Evolutionary conservation across 2,888 invertebrate species (phyloP), one percentile per base, ranked within the genome.

Genomic region (Notocelia uddmanniana): DNA sequence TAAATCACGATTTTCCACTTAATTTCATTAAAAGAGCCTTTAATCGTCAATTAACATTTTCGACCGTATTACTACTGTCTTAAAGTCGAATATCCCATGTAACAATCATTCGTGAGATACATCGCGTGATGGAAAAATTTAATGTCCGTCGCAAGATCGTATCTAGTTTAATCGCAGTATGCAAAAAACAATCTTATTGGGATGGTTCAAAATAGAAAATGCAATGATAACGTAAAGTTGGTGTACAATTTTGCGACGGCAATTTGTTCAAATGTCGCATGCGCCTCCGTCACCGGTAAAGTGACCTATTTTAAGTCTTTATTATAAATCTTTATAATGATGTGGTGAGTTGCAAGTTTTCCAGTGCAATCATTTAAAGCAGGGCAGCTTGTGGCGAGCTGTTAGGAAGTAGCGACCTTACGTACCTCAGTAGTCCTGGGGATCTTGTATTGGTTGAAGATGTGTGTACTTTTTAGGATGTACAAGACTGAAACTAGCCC

Each of bases 101-200:
- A 19, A 6, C 54, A 18, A 13, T 19, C 3, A 8, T 45, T 34
- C 41, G 50, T 59, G 64, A 19, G 48, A 69, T 52, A 57, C 31
- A 58, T 70, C 52, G 58, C 70, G 64, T 70, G 70, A 57, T 58
- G 15, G 18, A 5, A n/a, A 41, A 23, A 21, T 41, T 11, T 34
- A 50, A 11, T 48, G 18, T 13, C 50, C 19, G 13, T 50, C 6
- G 18, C 31, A 31, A 50, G 6, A 19, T 13, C 19, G 50, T 63
- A 63, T 63, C 31, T 62, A 15, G 15, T 34, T 50, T 19, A 13
- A 41, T 31, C 19, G 31, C 13, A 8, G 18, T 21, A 2, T 0
- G 9, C 45, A 0, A 63, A 63, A 63, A 1, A 50, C 15, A 19
- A 11, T 8, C 19, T 34, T 63, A 50, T 63, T 34, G 10, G 13